These are phyloP conservation scores for Teleopsis dalmanni DNA, from an alignment of 1,140 invertebrate species.

Conservation along the genomic window DNA sequence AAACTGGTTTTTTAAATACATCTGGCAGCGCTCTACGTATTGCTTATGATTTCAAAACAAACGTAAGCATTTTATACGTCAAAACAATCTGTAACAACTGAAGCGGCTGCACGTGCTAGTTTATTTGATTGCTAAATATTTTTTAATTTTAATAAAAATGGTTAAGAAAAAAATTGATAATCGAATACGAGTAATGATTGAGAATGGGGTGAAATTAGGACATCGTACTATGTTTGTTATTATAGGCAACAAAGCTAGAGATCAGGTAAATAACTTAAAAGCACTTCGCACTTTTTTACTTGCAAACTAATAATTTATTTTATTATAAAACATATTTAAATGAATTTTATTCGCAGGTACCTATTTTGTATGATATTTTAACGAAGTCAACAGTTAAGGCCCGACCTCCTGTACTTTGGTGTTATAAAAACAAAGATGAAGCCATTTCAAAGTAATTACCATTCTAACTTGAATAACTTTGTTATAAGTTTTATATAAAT, in stretches of 20 bases:
- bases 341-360: too few relatives aligned
- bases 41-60: too few relatives aligned
- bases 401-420: slow-evolving; percentile 92
- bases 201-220: slow-evolving; percentile 85
- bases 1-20: too few relatives aligned
- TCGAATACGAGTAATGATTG: slow-evolving; percentile 87
- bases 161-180: slow-evolving; percentile 95
- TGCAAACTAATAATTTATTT: slow-evolving; percentile 3
- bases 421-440: slow-evolving; percentile 92
- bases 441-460: slow-evolving; percentile 67
- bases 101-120: too few relatives aligned
- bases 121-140: too few relatives aligned
- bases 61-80: too few relatives aligned
- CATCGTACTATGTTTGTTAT: slow-evolving; percentile 92
- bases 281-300: slow-evolving; percentile 13
- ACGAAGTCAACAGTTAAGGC: slow-evolving; percentile 89
- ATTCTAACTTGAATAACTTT: neutral
- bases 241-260: slow-evolving; percentile 91
- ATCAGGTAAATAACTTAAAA: too few relatives aligned
- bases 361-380: slow-evolving; percentile 95
- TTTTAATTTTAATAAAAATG: too few relatives aligned
- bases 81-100: too few relatives aligned
- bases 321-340: slow-evolving; percentile 25
- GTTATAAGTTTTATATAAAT: neutral
- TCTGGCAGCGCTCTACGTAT: too few relatives aligned